Conservation (phyloP, 37 sponge, comb jelly and placozoan genomes). For the Chondrilla cf. caribensis region DNA sequence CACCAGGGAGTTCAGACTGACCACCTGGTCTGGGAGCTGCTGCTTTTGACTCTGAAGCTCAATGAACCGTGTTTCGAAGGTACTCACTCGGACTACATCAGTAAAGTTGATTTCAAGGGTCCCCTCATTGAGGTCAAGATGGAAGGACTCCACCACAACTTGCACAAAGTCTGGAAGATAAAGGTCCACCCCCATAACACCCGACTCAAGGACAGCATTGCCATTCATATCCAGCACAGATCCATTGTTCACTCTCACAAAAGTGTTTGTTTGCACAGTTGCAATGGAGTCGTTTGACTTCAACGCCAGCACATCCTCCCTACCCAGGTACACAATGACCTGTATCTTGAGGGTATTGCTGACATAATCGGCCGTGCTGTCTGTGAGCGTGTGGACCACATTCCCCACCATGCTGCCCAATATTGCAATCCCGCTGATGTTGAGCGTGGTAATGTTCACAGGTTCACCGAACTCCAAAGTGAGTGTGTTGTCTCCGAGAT, state of each 20-base stretch:
- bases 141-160: constrained; percentile 47
- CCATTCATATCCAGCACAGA: constrained; percentile 67
- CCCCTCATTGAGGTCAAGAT: constrained; percentile 64
- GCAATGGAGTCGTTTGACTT: constrained; percentile 46
- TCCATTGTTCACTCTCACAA: constrained; percentile 34
- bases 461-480: constrained; percentile 68
- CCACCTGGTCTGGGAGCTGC: background rate
- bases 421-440: constrained; percentile 46
- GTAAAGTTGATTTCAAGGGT: constrained; percentile 55
- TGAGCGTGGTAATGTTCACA: constrained; percentile 65
- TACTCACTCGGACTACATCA: constrained; percentile 51
- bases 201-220: constrained; percentile 31
- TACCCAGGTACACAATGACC: constrained; percentile 33
- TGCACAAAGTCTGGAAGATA: constrained; percentile 46
- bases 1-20: background rate
- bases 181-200: constrained; percentile 4
- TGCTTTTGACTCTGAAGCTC: background rate
- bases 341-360: constrained; percentile 16
- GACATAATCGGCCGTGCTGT: constrained; percentile 36
- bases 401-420: background rate
- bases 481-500: constrained; percentile 39
- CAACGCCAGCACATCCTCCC: constrained; percentile 37
- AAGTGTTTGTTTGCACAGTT: constrained; percentile 10
- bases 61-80: background rate
- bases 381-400: constrained; percentile 11